Evolutionary conservation across 2,888 invertebrate genomes (phyloP).

Genomic region (Galerucella calmariensis): DNA sequence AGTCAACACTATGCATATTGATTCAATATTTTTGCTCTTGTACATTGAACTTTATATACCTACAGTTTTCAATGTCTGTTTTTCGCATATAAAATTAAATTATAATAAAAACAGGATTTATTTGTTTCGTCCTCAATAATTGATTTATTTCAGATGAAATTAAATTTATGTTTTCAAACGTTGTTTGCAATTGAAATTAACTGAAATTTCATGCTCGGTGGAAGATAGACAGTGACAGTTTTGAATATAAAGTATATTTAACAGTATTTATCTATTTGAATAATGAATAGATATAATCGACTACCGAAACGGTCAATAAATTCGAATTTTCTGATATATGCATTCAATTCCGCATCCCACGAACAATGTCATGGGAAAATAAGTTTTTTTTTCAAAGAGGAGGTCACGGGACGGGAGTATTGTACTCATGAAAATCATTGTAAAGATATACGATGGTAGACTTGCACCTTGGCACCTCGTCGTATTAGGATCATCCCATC

Average conservation of each 20-base stretch:
- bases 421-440: too few species aligned
- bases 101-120: not conserved
- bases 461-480: too few species aligned
- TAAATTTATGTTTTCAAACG: not conserved
- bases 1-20: too few species aligned
- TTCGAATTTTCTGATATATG: not conserved
- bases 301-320: not conserved
- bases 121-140: not conserved
- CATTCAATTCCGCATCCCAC: not conserved
- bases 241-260: slow-evolving; percentile 10
- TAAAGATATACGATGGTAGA: too few species aligned
- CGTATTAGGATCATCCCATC: too few species aligned
- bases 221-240: not conserved
- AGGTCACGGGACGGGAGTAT: too few species aligned
- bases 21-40: too few species aligned
- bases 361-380: not conserved
- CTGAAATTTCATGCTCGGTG: slow-evolving; percentile 2
- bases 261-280: slow-evolving; percentile 9
- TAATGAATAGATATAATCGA: slow-evolving; percentile 2
- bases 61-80: too few species aligned
- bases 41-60: too few species aligned
- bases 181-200: not conserved
- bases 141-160: not conserved
- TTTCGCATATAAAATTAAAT: too few species aligned
- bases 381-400: too few species aligned